These are phyloP conservation scores for Diorhabda carinulata DNA, from an alignment of 1,140 invertebrate species.

Conservation along the genomic window DNA sequence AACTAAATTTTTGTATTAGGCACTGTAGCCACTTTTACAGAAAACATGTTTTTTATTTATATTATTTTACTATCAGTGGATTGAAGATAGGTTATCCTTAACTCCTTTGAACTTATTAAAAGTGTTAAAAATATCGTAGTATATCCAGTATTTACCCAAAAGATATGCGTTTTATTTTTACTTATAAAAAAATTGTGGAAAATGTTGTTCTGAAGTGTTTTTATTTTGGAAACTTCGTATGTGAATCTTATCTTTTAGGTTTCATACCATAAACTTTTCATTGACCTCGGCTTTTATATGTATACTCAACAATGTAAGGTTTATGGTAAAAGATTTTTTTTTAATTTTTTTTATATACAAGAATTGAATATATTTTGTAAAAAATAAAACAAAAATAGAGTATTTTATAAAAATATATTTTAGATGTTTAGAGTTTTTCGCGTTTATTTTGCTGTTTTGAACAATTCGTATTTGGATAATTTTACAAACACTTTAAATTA, in stretches of 20 bases:
- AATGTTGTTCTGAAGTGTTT: slow-evolving; percentile 19
- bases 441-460: slow-evolving; percentile 9
- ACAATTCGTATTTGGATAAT: slow-evolving; percentile 13
- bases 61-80: no score
- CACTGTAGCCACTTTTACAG: no score
- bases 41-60: no score
- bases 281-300: neutral
- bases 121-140: no score
- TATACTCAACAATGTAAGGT: slow-evolving; percentile 8
- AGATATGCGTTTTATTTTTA: no score
- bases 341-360: slow-evolving; percentile 12
- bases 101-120: no score
- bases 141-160: no score
- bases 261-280: slow-evolving; percentile 6
- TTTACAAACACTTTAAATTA: slow-evolving; percentile 2
- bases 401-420: slow-evolving; percentile 19
- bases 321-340: neutral
- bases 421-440: slow-evolving; percentile 6
- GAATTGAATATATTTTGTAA: slow-evolving; percentile 16
- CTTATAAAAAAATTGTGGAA: neutral
- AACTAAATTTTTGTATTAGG: no score
- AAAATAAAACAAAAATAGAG: slow-evolving; percentile 7
- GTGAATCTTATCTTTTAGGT: slow-evolving; percentile 11
- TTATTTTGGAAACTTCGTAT: slow-evolving; percentile 18
- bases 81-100: no score